These are phyloP conservation scores for Oscheius sp. DNA, from an alignment of 2,888 invertebrate species.

Conservation along the genomic window DNA sequence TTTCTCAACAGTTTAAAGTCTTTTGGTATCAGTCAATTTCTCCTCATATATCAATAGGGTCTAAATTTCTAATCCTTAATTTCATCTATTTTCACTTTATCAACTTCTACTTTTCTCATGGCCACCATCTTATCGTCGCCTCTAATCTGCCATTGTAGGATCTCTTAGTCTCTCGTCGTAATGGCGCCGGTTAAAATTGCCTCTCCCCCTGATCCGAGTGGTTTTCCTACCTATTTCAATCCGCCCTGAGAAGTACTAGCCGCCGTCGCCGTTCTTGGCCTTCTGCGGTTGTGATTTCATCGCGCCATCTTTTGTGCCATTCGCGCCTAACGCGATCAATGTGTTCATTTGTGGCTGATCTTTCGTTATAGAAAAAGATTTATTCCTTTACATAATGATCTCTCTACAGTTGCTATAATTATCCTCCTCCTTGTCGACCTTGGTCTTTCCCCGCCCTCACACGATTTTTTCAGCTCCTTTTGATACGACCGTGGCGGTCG, in stretches of 20 bases:
- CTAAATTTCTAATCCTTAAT: too few relatives aligned
- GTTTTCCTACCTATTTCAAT: conserved; percentile 28
- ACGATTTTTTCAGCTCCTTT: neutral
- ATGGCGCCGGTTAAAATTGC: conserved; percentile 23
- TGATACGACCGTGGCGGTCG: neutral
- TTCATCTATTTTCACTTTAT: neutral
- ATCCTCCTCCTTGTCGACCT: too few relatives aligned
- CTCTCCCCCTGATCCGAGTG: conserved; percentile 7
- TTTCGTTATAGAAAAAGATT: too few relatives aligned
- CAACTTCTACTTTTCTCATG: neutral
- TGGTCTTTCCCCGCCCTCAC: too few relatives aligned
- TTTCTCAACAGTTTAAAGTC: too few relatives aligned
- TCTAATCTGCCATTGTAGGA: conserved; percentile 9
- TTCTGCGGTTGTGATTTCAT: neutral
- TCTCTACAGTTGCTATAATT: too few relatives aligned
- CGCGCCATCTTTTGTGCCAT: neutral
- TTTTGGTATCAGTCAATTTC: too few relatives aligned
- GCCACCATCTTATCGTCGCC: neutral
- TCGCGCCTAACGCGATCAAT: too few relatives aligned
- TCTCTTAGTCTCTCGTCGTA: conserved; percentile 10
- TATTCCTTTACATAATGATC: too few relatives aligned
- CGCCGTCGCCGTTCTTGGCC: neutral
- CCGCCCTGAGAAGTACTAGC: conserved; percentile 22
- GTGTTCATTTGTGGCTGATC: too few relatives aligned
- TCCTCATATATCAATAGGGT: too few relatives aligned